A percentile compares a stretch with the other conserved stretches of the same genome.
Conservation (phyloP, 2,797 vertebrate genomes). For the Enteromius afrohamiltoni region DNA sequence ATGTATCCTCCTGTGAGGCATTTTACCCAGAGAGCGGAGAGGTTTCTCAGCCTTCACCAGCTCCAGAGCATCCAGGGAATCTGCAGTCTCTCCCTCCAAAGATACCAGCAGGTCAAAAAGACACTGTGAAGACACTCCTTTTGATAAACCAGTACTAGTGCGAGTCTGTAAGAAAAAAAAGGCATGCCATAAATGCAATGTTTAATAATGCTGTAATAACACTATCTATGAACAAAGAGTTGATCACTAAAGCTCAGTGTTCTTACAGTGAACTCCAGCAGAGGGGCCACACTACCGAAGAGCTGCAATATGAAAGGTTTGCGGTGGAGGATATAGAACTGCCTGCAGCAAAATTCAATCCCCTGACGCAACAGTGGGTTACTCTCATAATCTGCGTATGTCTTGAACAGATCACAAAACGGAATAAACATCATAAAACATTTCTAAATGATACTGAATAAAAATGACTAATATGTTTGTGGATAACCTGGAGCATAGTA, state of each 20-base stretch:
- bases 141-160: conserved; percentile 83
- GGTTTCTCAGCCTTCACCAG: conserved; percentile 97
- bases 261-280: conserved; percentile 95
- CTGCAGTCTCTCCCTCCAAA: conserved; percentile 92
- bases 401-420: conserved; percentile 71
- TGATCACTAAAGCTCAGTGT: not conserved
- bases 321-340: conserved; percentile 96
- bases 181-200: not conserved
- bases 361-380: conserved; percentile 92
- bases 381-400: conserved; percentile 96
- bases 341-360: conserved; percentile 94
- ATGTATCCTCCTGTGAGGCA: not conserved
- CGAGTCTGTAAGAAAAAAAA: conserved; percentile 66
- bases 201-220: not conserved
- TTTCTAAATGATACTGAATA: not conserved
- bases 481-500: conserved; percentile 92
- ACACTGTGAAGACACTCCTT: conserved; percentile 97
- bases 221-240: not conserved
- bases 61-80: conserved; percentile 92
- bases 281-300: conserved; percentile 95
- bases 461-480: not conserved
- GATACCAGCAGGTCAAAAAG: conserved; percentile 96
- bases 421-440: not conserved
- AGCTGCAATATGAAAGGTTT: conserved; percentile 97
- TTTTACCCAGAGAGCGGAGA: conserved; percentile 92